Evolutionary conservation across 2,888 invertebrate species (phyloP).

Genomic region (Oscheius sp.): DNA sequence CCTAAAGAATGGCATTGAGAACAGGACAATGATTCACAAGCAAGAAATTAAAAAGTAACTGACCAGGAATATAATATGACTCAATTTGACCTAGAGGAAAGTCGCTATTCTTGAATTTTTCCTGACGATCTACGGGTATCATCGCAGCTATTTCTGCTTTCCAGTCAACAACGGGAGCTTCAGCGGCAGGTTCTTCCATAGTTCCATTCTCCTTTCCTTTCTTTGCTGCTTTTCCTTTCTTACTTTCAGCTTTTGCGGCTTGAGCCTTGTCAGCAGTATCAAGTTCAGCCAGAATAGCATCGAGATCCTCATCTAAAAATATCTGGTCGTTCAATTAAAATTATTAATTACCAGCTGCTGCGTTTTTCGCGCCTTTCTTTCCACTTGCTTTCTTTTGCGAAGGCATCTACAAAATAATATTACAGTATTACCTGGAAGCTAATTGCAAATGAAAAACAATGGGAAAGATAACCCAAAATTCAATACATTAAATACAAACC

Average conservation of each 20-base stretch:
- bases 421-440: neutral
- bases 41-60: neutral
- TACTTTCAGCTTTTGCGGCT: slow-evolving; percentile 56
- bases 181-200: slow-evolving; percentile 26
- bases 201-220: slow-evolving; percentile 40
- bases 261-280: slow-evolving; percentile 56
- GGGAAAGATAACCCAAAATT: slow-evolving; percentile 1
- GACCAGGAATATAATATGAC: slow-evolving; percentile 49
- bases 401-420: slow-evolving; percentile 13
- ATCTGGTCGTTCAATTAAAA: slow-evolving; percentile 20
- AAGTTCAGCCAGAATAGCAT: slow-evolving; percentile 68
- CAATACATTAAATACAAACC: neutral
- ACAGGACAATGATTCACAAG: too few species aligned
- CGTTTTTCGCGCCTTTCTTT: slow-evolving; percentile 26
- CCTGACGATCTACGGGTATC: slow-evolving; percentile 81
- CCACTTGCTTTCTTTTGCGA: slow-evolving; percentile 38
- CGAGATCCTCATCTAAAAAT: slow-evolving; percentile 65
- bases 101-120: slow-evolving; percentile 79
- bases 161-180: slow-evolving; percentile 38
- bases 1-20: too few species aligned
- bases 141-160: slow-evolving; percentile 63
- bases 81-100: slow-evolving; percentile 83
- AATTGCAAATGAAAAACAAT: too few species aligned
- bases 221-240: slow-evolving; percentile 49
- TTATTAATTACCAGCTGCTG: slow-evolving; percentile 1